Evolutionary conservation across 2,113 vertebrate genomes (phyloP).

Genomic region (Turdus rufiventris): DNA sequence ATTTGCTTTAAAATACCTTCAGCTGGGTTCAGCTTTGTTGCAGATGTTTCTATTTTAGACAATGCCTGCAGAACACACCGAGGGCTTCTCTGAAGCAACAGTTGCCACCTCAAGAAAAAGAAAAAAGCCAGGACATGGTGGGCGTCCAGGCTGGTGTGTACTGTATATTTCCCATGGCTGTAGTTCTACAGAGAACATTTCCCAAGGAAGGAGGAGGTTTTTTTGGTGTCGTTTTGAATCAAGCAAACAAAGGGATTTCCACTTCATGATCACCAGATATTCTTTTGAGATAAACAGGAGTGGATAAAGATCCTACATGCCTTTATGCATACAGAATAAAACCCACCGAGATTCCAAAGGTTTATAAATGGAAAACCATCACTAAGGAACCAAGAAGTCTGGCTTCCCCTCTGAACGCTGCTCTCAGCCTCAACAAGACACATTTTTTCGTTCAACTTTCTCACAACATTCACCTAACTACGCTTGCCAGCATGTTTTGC

Average conservation of each 20-base stretch:
- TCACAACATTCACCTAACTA: conserved; percentile 18
- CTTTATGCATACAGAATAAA: conserved; percentile 15
- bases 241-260: conserved; percentile 6
- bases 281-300: conserved; percentile 6
- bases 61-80: neutral
- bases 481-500: conserved; percentile 27
- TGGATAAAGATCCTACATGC: neutral
- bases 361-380: conserved; percentile 5
- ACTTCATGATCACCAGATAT: neutral
- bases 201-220: neutral
- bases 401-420: neutral
- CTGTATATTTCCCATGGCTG: neutral
- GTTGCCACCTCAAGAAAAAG: neutral
- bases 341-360: neutral
- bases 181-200: neutral
- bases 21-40: neutral
- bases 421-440: neutral
- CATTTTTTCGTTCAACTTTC: conserved; percentile 13
- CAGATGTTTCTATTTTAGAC: neutral
- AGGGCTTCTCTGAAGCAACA: neutral
- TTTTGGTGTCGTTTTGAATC: neutral
- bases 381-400: conserved; percentile 15
- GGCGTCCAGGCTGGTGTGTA: neutral
- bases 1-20: neutral
- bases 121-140: rapidly evolving